Evolutionary conservation across 2,797 vertebrate species (phyloP).

Genomic region (Eulemur mongoz): DNA sequence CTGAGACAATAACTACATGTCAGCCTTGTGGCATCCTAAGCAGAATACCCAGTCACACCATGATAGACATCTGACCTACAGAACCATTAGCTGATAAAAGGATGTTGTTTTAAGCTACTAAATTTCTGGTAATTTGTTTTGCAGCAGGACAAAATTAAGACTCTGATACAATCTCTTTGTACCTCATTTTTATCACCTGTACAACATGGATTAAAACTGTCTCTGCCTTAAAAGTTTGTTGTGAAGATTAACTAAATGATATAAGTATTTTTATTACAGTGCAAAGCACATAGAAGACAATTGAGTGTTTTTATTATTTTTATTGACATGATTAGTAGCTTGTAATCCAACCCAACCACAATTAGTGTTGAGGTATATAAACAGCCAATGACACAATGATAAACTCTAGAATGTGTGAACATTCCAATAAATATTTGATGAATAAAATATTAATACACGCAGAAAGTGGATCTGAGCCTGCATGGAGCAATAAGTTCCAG

Average conservation of each 20-base stretch:
- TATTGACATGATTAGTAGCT: not conserved
- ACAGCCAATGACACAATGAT: not conserved
- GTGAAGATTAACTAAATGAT: not conserved
- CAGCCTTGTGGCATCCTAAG: not conserved
- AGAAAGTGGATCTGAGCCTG: not conserved
- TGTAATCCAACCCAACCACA: not conserved
- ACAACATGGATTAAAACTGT: not conserved
- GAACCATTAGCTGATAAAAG: not conserved
- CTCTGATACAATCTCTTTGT: not conserved
- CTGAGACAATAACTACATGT: not conserved
- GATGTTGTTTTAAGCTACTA: not conserved
- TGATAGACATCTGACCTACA: not conserved
- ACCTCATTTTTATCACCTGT: not conserved
- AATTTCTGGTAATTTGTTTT: not conserved
- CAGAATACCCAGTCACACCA: not conserved
- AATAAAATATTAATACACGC: not conserved
- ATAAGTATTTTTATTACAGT: not conserved
- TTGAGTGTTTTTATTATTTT: not conserved
- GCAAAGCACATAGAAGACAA: not conserved
- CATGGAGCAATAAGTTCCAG: not conserved
- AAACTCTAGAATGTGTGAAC: not conserved
- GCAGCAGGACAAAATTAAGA: not conserved
- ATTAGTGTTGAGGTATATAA: not conserved
- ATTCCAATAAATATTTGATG: slow-evolving; percentile 18
- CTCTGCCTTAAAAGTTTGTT: not conserved